Evolutionary conservation across 2,888 invertebrate genomes (phyloP), one percentile per base, ranked within the genome.

Genomic region (Agriopis marginaria): DNA sequence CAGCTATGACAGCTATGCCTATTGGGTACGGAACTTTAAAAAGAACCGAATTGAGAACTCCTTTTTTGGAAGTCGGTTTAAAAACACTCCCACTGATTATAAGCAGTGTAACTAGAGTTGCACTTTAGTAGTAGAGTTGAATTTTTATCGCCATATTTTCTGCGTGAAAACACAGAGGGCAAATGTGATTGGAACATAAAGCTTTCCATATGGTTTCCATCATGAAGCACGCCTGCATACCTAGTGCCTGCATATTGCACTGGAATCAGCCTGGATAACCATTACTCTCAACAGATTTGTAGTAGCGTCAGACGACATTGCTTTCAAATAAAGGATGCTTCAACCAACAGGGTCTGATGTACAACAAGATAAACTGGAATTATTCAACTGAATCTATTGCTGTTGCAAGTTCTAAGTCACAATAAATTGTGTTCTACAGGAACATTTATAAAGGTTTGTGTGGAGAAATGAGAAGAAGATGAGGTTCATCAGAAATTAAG

Each of bases 161-260:
- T 32, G 32, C 32, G 32, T 32, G 32, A 0, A 32, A 32, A 32
- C 32, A 32, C 32, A 32, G 32, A 32, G 32, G 32, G 32, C 32
- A 32, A 32, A 32, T 32, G 32, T 32, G 32, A 32, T 45, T 45
- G 45, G 8, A 45, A 45, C 1, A 45, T 32, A 32, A 45, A 45
- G 45, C 8, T 45, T 45, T 45, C 45, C 45, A 45, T 7, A 17
- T 14, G 14, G 63, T 39, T 17, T 58, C 17, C 42, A 42, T 55
- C 55, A 40, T 42, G 32, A 32, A 5, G 32, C n/a, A 40, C 3
- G 39, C n/a, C 47, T 47, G 6, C 10, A 12, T 6, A n/a, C 47
- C 47, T 47, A 47, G 17, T 11, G 17, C 8, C 11, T 51, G 64
- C 64, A 58, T 65, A 65, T 65, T 65, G 51, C 47, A 58, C 32